phyloP scores from a whole-genome alignment of 1,140 invertebrate species.

The Gerris buenoi region DNA sequence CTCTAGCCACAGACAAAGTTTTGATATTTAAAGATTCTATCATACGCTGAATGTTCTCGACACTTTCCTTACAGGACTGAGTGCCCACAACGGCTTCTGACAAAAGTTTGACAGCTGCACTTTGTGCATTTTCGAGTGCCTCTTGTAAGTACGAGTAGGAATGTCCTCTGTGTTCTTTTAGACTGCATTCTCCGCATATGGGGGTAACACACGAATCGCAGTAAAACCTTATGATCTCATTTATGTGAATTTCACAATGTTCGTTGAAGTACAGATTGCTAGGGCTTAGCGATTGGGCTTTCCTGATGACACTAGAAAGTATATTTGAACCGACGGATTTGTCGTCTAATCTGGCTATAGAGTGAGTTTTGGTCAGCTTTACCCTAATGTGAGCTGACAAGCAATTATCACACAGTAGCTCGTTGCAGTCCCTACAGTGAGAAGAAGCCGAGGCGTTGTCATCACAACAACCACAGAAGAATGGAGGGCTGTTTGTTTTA shows the following conservation, averaged over 20 bases:
- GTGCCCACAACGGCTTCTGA: constrained; percentile 35
- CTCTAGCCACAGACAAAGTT: constrained; percentile 47
- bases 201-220: constrained; percentile 53
- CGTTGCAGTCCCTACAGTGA: constrained; percentile 58
- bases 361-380: constrained; percentile 51
- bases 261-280: constrained; percentile 3
- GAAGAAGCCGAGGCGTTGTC: constrained; percentile 31
- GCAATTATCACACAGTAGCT: constrained; percentile 59
- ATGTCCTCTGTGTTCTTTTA: constrained; percentile 52
- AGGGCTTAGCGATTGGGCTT: neutral
- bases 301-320: neutral
- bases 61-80: constrained; percentile 35
- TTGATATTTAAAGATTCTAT: constrained; percentile 49
- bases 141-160: constrained; percentile 47
- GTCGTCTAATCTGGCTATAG: constrained; percentile 16
- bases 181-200: constrained; percentile 53
- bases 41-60: constrained; percentile 44
- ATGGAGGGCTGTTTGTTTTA: constrained; percentile 11
- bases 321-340: neutral
- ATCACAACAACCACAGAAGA: constrained; percentile 20
- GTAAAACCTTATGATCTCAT: constrained; percentile 48
- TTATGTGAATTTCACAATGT: constrained; percentile 44
- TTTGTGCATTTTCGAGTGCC: constrained; percentile 43
- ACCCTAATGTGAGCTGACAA: constrained; percentile 52
- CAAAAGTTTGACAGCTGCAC: constrained; percentile 31